Conservation (phyloP, 2,797 vertebrate species). For the Xiphorhynchus erythropygius region DNA sequence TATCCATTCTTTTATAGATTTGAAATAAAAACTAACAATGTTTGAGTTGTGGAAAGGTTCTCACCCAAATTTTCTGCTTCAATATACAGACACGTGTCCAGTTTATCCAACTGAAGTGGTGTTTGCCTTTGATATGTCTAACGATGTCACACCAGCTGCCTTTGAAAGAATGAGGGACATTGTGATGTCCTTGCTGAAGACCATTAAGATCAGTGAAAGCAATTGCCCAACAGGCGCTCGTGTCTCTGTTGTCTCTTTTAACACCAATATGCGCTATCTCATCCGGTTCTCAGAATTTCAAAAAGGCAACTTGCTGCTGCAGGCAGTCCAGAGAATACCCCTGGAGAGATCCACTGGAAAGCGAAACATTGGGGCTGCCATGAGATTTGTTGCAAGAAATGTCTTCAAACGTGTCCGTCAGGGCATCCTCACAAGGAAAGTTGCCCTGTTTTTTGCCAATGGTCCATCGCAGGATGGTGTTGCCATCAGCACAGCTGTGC, state of each 20-base stretch:
- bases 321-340: slow-evolving; percentile 75
- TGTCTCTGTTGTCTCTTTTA: slow-evolving; percentile 84
- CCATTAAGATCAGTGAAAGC: slow-evolving; percentile 80
- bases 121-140: slow-evolving; percentile 87
- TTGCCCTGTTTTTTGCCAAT: slow-evolving; percentile 82
- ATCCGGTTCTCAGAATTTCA: slow-evolving; percentile 85
- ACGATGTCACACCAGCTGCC: slow-evolving; percentile 65
- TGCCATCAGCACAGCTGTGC: slow-evolving; percentile 76
- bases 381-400: slow-evolving; percentile 87
- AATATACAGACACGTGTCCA: slow-evolving; percentile 77
- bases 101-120: slow-evolving; percentile 86
- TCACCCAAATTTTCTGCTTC: not conserved
- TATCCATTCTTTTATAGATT: not conserved
- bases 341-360: slow-evolving; percentile 72
- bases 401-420: slow-evolving; percentile 84
- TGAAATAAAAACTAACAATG: not conserved
- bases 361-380: slow-evolving; percentile 79
- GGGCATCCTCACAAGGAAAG: slow-evolving; percentile 82
- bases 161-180: slow-evolving; percentile 84
- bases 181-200: slow-evolving; percentile 78
- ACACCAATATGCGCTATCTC: slow-evolving; percentile 75
- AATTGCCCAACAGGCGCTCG: slow-evolving; percentile 85
- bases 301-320: slow-evolving; percentile 70
- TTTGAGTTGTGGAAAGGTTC: not conserved
- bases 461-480: slow-evolving; percentile 63